These are phyloP conservation scores for Synanceia verrucosa DNA, from an alignment of 2,797 vertebrate genomes.

Conservation along the genomic window DNA sequence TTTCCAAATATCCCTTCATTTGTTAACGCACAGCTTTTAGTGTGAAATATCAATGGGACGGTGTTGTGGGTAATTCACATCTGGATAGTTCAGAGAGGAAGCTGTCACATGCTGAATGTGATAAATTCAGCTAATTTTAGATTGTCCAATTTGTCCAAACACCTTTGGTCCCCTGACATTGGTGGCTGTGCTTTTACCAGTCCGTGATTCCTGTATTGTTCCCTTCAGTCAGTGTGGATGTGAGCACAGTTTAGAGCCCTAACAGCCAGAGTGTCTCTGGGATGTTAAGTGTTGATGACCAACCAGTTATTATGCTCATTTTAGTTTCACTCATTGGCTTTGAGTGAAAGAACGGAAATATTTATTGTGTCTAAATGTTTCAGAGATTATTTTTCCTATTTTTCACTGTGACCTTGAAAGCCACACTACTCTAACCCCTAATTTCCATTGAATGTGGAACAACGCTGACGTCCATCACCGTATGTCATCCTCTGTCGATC, in stretches of 20 bases:
- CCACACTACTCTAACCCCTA: constrained; percentile 4
- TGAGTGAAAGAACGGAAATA: background rate
- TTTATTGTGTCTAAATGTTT: background rate
- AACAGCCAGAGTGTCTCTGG: background rate
- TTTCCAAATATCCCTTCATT: no score
- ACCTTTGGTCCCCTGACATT: background rate
- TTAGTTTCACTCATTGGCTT: background rate
- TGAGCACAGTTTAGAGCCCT: background rate
- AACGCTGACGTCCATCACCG: no score
- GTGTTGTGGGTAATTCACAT: no score
- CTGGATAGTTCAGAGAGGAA: no score
- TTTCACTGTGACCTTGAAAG: background rate
- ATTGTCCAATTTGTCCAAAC: no score
- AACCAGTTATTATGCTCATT: background rate
- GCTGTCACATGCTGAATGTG: no score
- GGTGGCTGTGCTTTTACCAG: no score
- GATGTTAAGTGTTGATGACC: background rate
- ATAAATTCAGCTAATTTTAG: no score
- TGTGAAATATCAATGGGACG: no score
- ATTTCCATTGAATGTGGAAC: no score
- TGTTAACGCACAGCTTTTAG: no score
- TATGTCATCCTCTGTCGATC: no score
- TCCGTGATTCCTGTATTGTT: background rate
- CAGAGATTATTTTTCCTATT: background rate
- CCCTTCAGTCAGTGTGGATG: background rate